Base-by-base conservation (phyloP, 2,113 vertebrate genomes). In the Oryzias melastigma region DNA sequence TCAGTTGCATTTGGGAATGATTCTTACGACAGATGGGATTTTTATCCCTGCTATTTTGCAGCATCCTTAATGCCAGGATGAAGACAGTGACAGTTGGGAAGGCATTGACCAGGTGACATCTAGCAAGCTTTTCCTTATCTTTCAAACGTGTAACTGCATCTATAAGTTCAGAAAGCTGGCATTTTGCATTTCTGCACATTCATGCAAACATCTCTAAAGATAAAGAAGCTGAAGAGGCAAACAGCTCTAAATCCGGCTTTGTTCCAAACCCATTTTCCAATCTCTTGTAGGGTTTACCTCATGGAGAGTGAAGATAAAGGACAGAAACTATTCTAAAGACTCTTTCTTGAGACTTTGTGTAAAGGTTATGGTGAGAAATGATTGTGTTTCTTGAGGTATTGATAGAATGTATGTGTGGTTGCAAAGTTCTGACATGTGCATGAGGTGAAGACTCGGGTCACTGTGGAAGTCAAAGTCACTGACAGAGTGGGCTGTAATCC, bases 241-340 rank as follows among this genome's bases (percentile, higher is more conserved):
- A 51, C 24, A 16, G 49, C 49, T 51, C 15, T 1, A 51, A 25
- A 24, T 6, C 15, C 24, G 14, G 22, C 22, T 51, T 51, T 51
- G 13, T 6, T 24, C 25, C 20, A 3, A 51, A 51, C 22, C 24
- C 49, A 51, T 51, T 51, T 51, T 24, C 22, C 22, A 51, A 27
- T 27, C 22, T 51, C 49, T 25, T 25, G 5, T 15, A 25, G 20
- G 12, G 25, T 25, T 51, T 16, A 51, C 49, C 22, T 2, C 49
- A 51, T 51, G 49, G 22, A 51, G 14, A 51, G 49, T 27, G 49
- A 22, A n/a, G 27, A 18, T 53, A 18, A 53, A 53, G 27, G 16
- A 35, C 14, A 40, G 8, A 29, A 53, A 53, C 17, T 10, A 14
- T 53, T 40, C 18, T 8, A 35, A 29, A 40, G 5, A 25, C 15